Evolutionary conservation across 2,797 vertebrate species (phyloP), one percentile per base, ranked within the genome.

Genomic region (Knipowitschia caucasica): DNA sequence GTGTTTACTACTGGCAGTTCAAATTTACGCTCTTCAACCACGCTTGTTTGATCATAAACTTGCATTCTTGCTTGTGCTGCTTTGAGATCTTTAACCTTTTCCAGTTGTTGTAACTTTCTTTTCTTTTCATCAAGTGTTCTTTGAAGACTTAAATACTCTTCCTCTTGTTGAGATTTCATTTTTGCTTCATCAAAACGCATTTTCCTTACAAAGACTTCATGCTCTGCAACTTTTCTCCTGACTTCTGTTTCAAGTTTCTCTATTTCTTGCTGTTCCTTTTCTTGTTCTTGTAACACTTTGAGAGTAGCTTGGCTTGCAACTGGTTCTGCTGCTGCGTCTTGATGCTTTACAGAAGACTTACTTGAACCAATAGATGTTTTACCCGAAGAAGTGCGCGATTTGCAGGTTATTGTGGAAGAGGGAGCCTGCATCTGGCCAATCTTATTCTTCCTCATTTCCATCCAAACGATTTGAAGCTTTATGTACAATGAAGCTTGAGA

Each of bases 291-390:
- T 33, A 69, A 59, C 27, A 72, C 65, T 50, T 52, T n/a, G 4
- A 72, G 65, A 69, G 73, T 47, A 63, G 73, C 69, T 49, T 63
- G 45, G 21, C 57, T 64, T 67, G 69, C 72, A 55, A 64, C 62
- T 29, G 49, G 44, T 0, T 71, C 67, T 12, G 69, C 31, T 1
- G 40, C 58, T 25, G 65, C 56, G 43, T 70, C 69, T 59, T 68
- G 46, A 0, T 5, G 34, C 15, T 65, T 70, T 2, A 53, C 43
- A 49, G 60, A 69, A 4, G 69, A 65, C 11, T 4, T 51, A 3
- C 24, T 69, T n/a, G 56, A n/a, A n/a, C n/a, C n/a, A n/a, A n/a
- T n/a, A n/a, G n/a, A n/a, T n/a, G n/a, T n/a, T n/a, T n/a, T n/a
- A n/a, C n/a, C n/a, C n/a, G n/a, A 66, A 25, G 30, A 14, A 17